Evolutionary conservation across 2,888 invertebrate species (phyloP).

Genomic region (Stenodema calcarata): DNA sequence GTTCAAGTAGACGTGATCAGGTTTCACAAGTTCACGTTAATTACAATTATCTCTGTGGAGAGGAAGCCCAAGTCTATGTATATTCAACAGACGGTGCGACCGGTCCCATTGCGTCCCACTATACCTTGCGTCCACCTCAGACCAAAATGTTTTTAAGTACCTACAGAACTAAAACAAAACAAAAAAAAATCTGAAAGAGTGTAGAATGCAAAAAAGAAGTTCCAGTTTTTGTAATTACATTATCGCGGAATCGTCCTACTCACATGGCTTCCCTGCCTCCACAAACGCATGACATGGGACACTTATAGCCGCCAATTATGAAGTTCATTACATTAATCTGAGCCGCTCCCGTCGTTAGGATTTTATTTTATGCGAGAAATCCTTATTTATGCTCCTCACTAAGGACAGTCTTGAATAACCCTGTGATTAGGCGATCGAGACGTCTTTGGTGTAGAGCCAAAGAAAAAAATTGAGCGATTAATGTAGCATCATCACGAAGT

Average conservation of each 20-base stretch:
- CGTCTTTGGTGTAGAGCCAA: background rate
- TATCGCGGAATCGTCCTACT: background rate
- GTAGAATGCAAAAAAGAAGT: background rate
- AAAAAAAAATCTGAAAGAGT: background rate
- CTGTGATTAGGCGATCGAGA: conserved; percentile 11
- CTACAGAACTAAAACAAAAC: background rate
- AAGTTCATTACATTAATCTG: conserved; percentile 16
- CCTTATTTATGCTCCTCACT: background rate
- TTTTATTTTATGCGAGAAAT: conserved; percentile 9
- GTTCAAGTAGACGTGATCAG: conserved; percentile 38
- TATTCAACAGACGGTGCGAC: conserved; percentile 35
- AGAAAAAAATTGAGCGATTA: background rate
- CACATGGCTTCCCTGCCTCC: background rate
- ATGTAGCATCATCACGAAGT: background rate
- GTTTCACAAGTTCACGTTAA: conserved; percentile 46
- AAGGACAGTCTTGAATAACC: background rate
- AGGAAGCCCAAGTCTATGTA: conserved; percentile 22
- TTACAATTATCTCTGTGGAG: conserved; percentile 44
- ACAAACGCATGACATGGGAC: background rate
- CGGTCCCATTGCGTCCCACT: background rate
- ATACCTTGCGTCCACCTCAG: background rate
- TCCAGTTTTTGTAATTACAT: background rate
- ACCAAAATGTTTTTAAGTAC: too few species aligned
- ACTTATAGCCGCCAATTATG: conserved; percentile 12
- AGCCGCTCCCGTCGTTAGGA: background rate